Base-by-base conservation (phyloP, 2,888 invertebrate genomes). In the Chymomyza procnemis region DNA sequence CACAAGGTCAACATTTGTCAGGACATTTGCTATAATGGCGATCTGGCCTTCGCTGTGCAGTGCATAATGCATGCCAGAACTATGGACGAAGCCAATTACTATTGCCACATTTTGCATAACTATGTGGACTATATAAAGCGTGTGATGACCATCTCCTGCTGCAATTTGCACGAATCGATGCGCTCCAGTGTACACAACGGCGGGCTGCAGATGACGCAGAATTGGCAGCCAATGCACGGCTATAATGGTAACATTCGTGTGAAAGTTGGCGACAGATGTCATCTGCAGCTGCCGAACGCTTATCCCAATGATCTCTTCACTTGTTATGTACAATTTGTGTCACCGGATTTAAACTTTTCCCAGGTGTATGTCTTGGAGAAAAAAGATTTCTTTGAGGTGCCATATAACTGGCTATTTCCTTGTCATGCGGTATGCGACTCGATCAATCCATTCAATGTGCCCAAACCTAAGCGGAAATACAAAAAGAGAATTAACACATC, bases 11-110 rank as follows among this genome's bases (percentile, higher is more conserved):
- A 96, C 46, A 94, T 95, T 89, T 96, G 97, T 87, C 97, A 98
- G 92, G 97, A 97, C 30, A 91, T 97, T 73, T 93, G 96, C 48
- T 98, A 97, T 90, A 95, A 96, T 91, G 93, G 94, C 74, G 94
- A 95, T 81, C 93, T 96, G 46, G 92, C 94, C 18, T 94, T 93
- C 85, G 95, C 96, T 16, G 94, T 96, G 48, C 93, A 94, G 69
- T 94, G 94, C 90, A 96, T 96, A 95, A 91, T 96, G 19, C 94
- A 95, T 77, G 93, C 93, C 19, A 78, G 79, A 14, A 78, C 88
- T 0, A 84, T 90, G n/a, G 85, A 89, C n/a, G 79, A 90, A 58
- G 74, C 77, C 3, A 75, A 26, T 1, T n/a, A n/a, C n/a, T 6
- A 26, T 26, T 4, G 26, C 26, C 0, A 8, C 26, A 8, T 26